A percentile compares a stretch with the other conserved stretches of the same genome.
These are phyloP conservation scores for Cossypha heuglini DNA, from an alignment of 2,797 vertebrate genomes.

Conservation along the genomic window DNA sequence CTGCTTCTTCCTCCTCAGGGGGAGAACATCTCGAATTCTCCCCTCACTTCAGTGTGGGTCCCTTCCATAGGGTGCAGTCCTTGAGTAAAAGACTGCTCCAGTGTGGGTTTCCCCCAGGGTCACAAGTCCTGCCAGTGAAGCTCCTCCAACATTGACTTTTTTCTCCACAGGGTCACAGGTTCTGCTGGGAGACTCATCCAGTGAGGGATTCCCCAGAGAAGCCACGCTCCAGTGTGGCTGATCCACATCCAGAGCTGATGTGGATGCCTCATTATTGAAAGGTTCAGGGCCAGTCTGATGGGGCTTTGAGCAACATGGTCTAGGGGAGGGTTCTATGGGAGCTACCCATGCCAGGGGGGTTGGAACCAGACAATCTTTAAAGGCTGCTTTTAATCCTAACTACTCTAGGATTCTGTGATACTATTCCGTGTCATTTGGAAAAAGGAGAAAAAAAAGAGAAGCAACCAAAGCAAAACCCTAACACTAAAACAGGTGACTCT, in stretches of 20 bases:
- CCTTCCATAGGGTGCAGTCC: not conserved
- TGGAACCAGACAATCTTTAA: not conserved
- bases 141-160: not conserved
- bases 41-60: not conserved
- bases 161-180: too few relatives aligned
- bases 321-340: not conserved
- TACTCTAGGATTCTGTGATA: not conserved
- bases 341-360: fast-evolving
- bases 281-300: not conserved
- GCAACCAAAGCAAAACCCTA: not conserved
- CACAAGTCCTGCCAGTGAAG: not conserved
- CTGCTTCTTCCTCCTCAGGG: not conserved
- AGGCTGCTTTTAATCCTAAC: not conserved
- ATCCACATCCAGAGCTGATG: not conserved
- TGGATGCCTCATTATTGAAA: not conserved
- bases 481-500: not conserved
- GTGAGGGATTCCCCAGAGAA: not conserved
- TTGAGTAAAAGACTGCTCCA: not conserved
- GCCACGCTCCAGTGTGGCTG: fast-evolving
- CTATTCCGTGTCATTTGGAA: fast-evolving
- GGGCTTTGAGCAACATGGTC: not conserved
- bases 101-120: not conserved
- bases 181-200: not conserved
- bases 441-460: not conserved
- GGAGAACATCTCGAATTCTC: not conserved